Evolutionary conservation across 2,113 vertebrate genomes (phyloP).

Genomic region (Calypte anna): DNA sequence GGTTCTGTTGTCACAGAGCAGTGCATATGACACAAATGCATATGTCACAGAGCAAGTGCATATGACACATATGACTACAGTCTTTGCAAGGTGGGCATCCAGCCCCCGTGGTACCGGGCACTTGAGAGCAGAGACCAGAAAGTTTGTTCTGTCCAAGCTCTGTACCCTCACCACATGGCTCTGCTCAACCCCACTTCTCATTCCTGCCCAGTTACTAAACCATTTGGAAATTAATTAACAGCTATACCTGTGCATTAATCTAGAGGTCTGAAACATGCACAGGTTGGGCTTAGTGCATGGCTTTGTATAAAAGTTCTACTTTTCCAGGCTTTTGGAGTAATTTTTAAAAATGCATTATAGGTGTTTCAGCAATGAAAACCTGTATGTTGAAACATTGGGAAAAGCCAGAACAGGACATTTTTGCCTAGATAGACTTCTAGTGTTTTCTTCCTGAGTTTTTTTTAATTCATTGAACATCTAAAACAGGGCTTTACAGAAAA

Average conservation of each 20-base stretch:
- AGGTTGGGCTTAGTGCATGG: background rate
- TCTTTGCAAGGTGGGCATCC: background rate
- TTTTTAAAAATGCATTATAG: background rate
- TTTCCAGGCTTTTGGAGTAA: background rate
- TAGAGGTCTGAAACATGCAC: background rate
- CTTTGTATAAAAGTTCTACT: background rate
- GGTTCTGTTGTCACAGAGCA: background rate
- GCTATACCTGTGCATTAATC: background rate
- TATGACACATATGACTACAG: background rate
- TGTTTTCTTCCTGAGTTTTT: background rate
- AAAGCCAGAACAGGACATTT: background rate
- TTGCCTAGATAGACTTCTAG: background rate
- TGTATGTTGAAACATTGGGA: background rate
- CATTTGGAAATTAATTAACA: background rate
- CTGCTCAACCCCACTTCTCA: background rate
- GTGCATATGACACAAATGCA: background rate
- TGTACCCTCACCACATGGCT: rapidly evolving
- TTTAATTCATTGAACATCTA: background rate
- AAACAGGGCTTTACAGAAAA: background rate
- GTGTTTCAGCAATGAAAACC: background rate
- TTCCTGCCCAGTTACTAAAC: background rate
- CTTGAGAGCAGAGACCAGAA: background rate
- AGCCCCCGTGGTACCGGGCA: background rate
- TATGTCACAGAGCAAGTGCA: background rate
- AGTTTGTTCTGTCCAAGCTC: background rate